Base-by-base conservation (phyloP, 2,797 vertebrate species). In the Tauraco hartlaubi region DNA sequence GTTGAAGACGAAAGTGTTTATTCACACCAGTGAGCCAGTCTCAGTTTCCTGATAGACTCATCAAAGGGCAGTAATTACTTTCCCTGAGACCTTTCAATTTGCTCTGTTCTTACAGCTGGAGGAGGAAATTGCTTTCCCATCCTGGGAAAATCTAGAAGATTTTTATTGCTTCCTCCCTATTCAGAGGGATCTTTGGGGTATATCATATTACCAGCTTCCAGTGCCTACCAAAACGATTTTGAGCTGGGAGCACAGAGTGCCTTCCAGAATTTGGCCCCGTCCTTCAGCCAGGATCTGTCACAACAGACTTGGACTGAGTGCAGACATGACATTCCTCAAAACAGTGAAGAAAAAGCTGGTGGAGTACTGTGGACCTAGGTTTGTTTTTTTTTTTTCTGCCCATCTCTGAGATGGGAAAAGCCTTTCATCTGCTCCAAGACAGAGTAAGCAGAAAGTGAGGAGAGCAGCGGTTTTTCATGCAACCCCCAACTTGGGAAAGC, bases 81-180 rank as follows among this genome's bases (percentile, higher is more conserved):
- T 96, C 82, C 92, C 89, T 90, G 91, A 92, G 87, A 96, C 79
- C 75, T 94, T 96, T 92, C 82, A 92, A 75, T 91, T 79, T 94
- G 23, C 23, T 68, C 33, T 3, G 2, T 72, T 77, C 91, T 80
- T 94, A 94, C 92, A 96, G 85, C 81, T 96, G 91, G 82, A 83
- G 84, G 84, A 97, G 96, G 96, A 97, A 97, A 97, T 96, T 96
- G 69, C 94, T 95, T 97, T 96, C 79, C 95, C 91, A 94, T 68
- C 91, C 85, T 94, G 94, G 85, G 96, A 96, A 96, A 95, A 94
- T 62, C 64, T 90, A 78, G 79, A 91, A 76, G 71, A 72, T 85
- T 95, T 94, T 93, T 91, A 96, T 95, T 95, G 74, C 91, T 95
- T 97, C 91, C 92, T 96, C 83, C 83, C 83, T 68, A 87, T 81